Base-by-base conservation (phyloP, 2,113 vertebrate species). In the Pteropus alecto region DNA sequence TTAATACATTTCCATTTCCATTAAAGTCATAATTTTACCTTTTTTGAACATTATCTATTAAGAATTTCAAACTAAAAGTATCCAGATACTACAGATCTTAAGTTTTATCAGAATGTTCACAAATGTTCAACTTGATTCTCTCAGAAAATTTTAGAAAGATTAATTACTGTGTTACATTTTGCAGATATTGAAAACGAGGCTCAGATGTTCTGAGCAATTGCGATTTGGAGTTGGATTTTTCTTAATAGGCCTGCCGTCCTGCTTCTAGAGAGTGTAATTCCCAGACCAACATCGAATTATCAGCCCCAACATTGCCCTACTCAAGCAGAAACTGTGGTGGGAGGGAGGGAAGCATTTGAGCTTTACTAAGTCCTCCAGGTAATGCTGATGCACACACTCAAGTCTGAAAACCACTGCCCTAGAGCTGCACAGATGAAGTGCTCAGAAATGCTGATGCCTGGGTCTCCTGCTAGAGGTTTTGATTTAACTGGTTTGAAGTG, bases 11-110 rank as follows among this genome's bases (percentile, higher is more conserved):
- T 79, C 51, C 46, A 7, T 63, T 87, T 87, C 41, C 7, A 10
- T 84, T 61, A n/a, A 73, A 68, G 10, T 51, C 7, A 51, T 26
- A 5, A 46, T 46, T 76, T 87, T 77, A 26, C 2, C 6, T 93
- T 93, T 91, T 91, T 26, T 58, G 19, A 82, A 78, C 70, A 76
- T 58, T 73, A 78, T 26, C 21, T 8, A 41, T 78, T 46, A 61
- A 54, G 71, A 68, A 14, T 74, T 79, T 84, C 6, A 60, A 26
- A 48, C 26, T 87, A 56, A 83, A 92, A 58, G 26, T 65, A 60
- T 0, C 46, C 28, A 88, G 74, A 79, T 54, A 60, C 33, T 38
- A 13, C 6, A 41, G 43, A 71, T 2, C 43, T 82, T 30, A 76
- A 70, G 33, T 83, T 41, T 77, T 82, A 87, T 68, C 8, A 86